phyloP scores from a whole-genome alignment of 2,888 invertebrate genomes.

The Mythimna impura region DNA sequence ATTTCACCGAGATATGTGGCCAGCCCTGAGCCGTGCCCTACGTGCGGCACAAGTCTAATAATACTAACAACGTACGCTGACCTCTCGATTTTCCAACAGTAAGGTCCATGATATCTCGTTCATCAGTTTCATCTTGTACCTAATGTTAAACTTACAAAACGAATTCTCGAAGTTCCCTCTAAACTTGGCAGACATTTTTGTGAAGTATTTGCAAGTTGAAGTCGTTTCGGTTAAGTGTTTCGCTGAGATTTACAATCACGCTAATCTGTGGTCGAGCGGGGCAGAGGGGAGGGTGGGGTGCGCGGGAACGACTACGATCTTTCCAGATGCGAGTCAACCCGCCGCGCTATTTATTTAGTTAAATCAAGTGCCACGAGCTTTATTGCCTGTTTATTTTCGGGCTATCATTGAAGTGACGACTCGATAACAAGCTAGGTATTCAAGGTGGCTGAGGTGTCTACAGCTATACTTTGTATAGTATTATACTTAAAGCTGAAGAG shows the following conservation, averaged over 20 bases:
- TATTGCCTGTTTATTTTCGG: background rate
- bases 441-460: no score
- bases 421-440: background rate
- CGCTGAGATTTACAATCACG: slow-evolving; percentile 33
- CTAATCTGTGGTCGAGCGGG: slow-evolving; percentile 22
- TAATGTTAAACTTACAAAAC: slow-evolving; percentile 21
- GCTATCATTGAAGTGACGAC: background rate
- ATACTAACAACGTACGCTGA: background rate
- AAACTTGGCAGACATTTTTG: slow-evolving; percentile 25
- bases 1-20: slow-evolving; percentile 9
- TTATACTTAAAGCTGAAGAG: no score
- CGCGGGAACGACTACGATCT: background rate
- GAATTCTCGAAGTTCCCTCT: slow-evolving; percentile 9
- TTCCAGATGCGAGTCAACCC: background rate
- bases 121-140: slow-evolving; percentile 3
- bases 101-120: background rate
- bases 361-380: slow-evolving; percentile 9
- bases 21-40: background rate
- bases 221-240: slow-evolving; percentile 38
- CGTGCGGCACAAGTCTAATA: no score
- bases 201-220: slow-evolving; percentile 39
- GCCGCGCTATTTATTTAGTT: slow-evolving; percentile 6
- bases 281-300: background rate
- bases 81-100: slow-evolving; percentile 6
- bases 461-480: no score